phyloP scores from a whole-genome alignment of 2,888 invertebrate genomes.

The Andrena hattorfiana region DNA sequence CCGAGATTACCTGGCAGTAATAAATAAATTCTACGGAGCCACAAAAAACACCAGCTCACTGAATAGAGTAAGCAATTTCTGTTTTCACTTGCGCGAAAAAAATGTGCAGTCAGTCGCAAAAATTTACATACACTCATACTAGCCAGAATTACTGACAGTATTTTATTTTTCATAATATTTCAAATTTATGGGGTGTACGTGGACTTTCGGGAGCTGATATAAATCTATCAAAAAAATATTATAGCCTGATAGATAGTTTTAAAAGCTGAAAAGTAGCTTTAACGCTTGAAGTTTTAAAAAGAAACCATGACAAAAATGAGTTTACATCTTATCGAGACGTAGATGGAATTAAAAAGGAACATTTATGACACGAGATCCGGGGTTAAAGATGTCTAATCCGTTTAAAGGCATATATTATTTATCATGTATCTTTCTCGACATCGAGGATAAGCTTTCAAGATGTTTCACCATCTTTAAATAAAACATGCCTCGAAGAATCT shows the following conservation, averaged over 20 bases:
- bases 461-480: conserved; percentile 47
- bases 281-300: neutral
- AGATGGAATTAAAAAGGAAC: conserved; percentile 20
- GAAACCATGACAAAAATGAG: neutral
- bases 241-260: too few relatives aligned
- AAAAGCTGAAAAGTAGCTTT: too few relatives aligned
- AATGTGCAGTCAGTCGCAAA: too few relatives aligned
- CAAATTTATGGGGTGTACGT: too few relatives aligned
- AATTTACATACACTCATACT: too few relatives aligned
- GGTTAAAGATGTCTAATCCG: conserved; percentile 29
- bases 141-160: too few relatives aligned
- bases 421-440: conserved; percentile 33
- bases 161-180: too few relatives aligned
- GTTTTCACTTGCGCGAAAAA: neutral
- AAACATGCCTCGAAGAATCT: conserved; percentile 57
- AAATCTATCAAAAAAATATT: too few relatives aligned
- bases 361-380: conserved; percentile 6
- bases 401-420: conserved; percentile 45
- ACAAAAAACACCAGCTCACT: neutral
- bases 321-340: neutral
- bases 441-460: conserved; percentile 51
- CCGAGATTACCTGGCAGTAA: conserved; percentile 11
- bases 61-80: neutral
- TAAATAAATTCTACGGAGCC: conserved; percentile 1
- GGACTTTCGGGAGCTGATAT: too few relatives aligned